Percentiles rank a stretch among this genome's conserved stretches.
phyloP scores from a whole-genome alignment of 2,888 invertebrate species.

The Galeruca laticollis region DNA sequence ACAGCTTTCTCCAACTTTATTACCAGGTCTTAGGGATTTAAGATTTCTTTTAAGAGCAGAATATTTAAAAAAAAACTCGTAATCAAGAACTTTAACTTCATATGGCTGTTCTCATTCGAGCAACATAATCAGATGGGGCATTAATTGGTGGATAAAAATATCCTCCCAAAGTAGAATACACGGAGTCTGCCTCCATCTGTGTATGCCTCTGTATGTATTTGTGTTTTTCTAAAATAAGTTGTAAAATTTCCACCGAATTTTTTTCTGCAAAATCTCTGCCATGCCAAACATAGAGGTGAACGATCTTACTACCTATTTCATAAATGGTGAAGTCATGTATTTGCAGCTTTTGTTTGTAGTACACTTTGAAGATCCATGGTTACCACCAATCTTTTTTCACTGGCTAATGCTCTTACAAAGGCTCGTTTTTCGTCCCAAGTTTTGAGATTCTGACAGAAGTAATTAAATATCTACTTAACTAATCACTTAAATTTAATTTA shows the following conservation, averaged over 20 bases:
- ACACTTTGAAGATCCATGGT: no score
- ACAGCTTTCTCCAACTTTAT: constrained; percentile 8
- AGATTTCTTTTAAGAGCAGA: constrained; percentile 11
- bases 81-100: constrained; percentile 10
- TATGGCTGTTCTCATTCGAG: constrained; percentile 23
- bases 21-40: constrained; percentile 11
- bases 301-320: constrained; percentile 31
- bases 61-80: constrained; percentile 11
- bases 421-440: no score
- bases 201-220: no score
- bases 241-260: background rate
- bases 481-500: no score
- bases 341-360: constrained; percentile 33
- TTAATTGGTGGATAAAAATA: constrained; percentile 23
- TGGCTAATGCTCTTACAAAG: no score
- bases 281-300: constrained; percentile 33
- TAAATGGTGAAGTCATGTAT: constrained; percentile 39
- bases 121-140: constrained; percentile 16
- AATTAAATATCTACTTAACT: no score
- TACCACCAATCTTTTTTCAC: constrained; percentile 4
- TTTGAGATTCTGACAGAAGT: no score
- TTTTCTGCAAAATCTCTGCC: constrained; percentile 16
- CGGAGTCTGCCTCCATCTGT: constrained; percentile 16
- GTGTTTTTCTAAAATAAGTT: no score
- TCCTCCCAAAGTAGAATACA: constrained; percentile 5